phyloP scores from a whole-genome alignment of 92 coral and sea anemone genomes.

The Heteractis magnifica region DNA sequence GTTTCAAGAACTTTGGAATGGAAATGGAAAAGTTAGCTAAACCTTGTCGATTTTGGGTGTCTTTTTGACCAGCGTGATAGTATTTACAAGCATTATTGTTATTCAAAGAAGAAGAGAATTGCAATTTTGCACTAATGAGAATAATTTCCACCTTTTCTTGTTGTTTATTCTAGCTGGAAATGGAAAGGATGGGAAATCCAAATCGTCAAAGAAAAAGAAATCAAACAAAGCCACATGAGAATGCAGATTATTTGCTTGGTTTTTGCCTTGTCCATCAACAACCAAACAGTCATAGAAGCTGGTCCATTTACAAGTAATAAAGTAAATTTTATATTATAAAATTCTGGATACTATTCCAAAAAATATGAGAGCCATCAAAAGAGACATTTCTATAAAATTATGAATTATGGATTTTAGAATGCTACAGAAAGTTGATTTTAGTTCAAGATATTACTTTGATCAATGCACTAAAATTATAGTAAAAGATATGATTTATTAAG shows the following conservation, averaged over 20 bases:
- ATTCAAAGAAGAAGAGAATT: too few relatives aligned
- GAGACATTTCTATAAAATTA: not conserved
- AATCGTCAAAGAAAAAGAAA: conserved; percentile 63
- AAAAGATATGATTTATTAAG: not conserved
- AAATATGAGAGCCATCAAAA: not conserved
- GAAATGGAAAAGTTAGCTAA: too few relatives aligned
- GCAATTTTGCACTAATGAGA: too few relatives aligned
- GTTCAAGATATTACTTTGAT: not conserved
- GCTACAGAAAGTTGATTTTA: not conserved
- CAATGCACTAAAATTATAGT: not conserved
- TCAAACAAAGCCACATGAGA: conserved; percentile 50
- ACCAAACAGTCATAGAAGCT: not conserved
- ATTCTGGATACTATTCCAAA: not conserved
- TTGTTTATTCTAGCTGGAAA: conserved; percentile 30
- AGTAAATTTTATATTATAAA: not conserved
- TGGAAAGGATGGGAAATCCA: conserved; percentile 22
- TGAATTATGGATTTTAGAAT: not conserved
- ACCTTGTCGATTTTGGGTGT: too few relatives aligned
- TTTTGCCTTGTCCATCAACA: not conserved
- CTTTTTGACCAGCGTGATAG: too few relatives aligned
- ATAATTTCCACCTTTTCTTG: not conserved
- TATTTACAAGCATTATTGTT: too few relatives aligned
- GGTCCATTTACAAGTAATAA: not conserved
- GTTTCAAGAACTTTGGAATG: too few relatives aligned
- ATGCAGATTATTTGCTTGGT: not conserved